A percentile compares a stretch with the other conserved stretches of the same genome.
Evolutionary conservation across 2,113 vertebrate species (phyloP).

Genomic region (Peromyscus leucopus): DNA sequence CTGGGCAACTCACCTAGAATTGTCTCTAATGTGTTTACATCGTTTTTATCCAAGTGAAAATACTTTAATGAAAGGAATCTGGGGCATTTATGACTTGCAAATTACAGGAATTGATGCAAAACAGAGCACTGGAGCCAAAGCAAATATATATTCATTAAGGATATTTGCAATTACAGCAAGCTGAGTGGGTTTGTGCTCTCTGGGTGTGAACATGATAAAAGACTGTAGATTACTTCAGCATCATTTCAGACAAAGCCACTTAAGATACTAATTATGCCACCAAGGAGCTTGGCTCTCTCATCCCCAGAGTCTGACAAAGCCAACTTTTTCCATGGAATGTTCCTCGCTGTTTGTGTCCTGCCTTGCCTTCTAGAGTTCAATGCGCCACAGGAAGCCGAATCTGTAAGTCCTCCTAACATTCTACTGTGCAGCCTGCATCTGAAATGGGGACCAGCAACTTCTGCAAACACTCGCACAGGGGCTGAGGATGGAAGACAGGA

Average conservation of each 20-base stretch:
- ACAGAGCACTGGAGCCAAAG: slow-evolving; percentile 27
- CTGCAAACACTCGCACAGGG: background rate
- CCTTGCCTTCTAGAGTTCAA: background rate
- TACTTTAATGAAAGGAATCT: background rate
- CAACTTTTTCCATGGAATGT: background rate
- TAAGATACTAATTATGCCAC: slow-evolving; percentile 32
- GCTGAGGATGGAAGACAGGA: no score
- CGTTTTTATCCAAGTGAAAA: slow-evolving; percentile 36
- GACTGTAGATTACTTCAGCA: slow-evolving; percentile 11
- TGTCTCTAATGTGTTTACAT: background rate
- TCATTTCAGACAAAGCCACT: slow-evolving; percentile 39
- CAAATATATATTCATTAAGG: slow-evolving; percentile 57
- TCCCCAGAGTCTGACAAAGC: background rate
- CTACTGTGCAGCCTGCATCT: background rate
- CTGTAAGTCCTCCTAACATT: background rate
- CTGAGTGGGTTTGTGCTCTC: background rate
- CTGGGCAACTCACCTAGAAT: background rate
- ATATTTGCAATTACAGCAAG: background rate
- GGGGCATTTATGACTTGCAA: slow-evolving; percentile 42
- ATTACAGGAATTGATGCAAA: slow-evolving; percentile 54
- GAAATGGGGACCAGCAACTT: background rate
- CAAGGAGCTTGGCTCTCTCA: background rate
- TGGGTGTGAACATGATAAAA: slow-evolving; percentile 48
- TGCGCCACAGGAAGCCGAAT: background rate
- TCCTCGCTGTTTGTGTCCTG: background rate